Percentiles rank a stretch among this genome's conserved stretches.
Evolutionary conservation across 2,113 vertebrate species (phyloP).

Genomic region (Indicator maculatus): DNA sequence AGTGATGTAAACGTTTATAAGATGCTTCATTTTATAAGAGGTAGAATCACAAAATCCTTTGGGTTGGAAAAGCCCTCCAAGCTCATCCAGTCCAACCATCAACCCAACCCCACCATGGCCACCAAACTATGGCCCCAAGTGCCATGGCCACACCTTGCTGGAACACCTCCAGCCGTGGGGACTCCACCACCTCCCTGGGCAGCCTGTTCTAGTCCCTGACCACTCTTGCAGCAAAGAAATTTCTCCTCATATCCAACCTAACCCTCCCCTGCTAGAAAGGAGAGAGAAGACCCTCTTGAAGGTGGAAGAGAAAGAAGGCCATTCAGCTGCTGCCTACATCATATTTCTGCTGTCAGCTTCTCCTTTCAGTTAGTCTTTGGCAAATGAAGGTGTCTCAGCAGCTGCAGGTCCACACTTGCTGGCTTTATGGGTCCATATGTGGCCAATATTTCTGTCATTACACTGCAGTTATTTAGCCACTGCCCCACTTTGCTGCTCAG

Average conservation of each 20-base stretch:
- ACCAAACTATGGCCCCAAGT: too few relatives aligned
- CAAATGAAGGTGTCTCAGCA: neutral
- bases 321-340: accelerated
- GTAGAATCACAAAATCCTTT: neutral
- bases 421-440: accelerated
- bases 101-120: too few relatives aligned
- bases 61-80: too few relatives aligned
- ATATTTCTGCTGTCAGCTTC: neutral
- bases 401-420: neutral
- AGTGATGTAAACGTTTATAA: neutral
- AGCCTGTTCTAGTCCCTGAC: too few relatives aligned
- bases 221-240: too few relatives aligned
- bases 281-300: neutral
- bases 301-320: neutral
- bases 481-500: neutral
- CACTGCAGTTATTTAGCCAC: neutral
- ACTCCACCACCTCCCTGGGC: too few relatives aligned
- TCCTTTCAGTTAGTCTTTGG: neutral
- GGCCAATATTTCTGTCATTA: neutral
- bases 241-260: too few relatives aligned
- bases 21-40: neutral
- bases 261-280: neutral
- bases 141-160: too few relatives aligned
- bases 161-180: too few relatives aligned
- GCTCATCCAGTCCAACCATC: too few relatives aligned